Percentiles rank a stretch among this genome's conserved stretches.
These are phyloP conservation scores for Drosophila insularis DNA, from an alignment of 1,140 invertebrate genomes.

Conservation along the genomic window DNA sequence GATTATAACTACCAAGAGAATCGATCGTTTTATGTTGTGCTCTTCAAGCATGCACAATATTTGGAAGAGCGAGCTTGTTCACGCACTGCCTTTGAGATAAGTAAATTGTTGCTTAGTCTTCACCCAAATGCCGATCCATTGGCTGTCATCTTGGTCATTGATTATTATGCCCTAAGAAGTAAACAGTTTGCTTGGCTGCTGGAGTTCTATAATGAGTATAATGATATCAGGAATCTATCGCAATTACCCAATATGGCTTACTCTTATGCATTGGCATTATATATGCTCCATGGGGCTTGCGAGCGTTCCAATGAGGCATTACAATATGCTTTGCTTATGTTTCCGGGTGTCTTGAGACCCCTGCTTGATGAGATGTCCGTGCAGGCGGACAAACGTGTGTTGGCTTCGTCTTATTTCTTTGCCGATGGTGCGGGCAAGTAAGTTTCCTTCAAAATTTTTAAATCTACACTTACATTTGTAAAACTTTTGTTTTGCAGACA, in stretches of 20 bases:
- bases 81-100: slow-evolving; percentile 91
- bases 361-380: slow-evolving; percentile 91
- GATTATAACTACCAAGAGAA: slow-evolving; percentile 94
- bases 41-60: slow-evolving; percentile 93
- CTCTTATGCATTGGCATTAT: slow-evolving; percentile 91
- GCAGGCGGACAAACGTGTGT: slow-evolving; percentile 87
- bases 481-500: slow-evolving; percentile 85
- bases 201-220: slow-evolving; percentile 88
- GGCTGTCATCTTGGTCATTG: slow-evolving; percentile 90
- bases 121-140: slow-evolving; percentile 94
- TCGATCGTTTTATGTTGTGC: slow-evolving; percentile 90
- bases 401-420: slow-evolving; percentile 83
- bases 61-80: slow-evolving; percentile 92
- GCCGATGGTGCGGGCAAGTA: slow-evolving; percentile 70
- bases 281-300: slow-evolving; percentile 83
- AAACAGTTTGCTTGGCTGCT: slow-evolving; percentile 93
- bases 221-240: slow-evolving; percentile 87
- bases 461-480: too few species aligned
- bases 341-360: slow-evolving; percentile 89
- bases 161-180: slow-evolving; percentile 93
- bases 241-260: slow-evolving; percentile 95
- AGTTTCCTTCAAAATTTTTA: slow-evolving; percentile 44
- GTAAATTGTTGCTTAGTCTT: slow-evolving; percentile 89
- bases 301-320: slow-evolving; percentile 86
- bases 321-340: slow-evolving; percentile 92